Base-by-base conservation (phyloP, 2,888 invertebrate species). In the Drosophila monieri region DNA sequence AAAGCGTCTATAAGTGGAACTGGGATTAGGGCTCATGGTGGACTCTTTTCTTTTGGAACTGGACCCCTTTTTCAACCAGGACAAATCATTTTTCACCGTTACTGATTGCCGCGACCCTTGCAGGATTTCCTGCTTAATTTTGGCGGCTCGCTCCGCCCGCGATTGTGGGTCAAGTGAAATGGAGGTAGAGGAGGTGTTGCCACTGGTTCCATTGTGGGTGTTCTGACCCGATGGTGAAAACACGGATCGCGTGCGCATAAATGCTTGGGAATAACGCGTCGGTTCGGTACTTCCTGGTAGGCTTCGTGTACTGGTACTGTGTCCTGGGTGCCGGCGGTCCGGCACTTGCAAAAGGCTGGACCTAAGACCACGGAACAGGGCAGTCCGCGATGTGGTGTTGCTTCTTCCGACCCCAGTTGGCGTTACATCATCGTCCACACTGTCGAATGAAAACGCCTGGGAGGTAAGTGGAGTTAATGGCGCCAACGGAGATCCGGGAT, bases 401-500 rank as follows among this genome's bases (percentile, higher is more conserved):
- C 25, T 15, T 6, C 25, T 46, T 0, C 10, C 30, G 6, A 14
- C 44, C 9, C 15, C 21, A 6, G 49, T 54, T 6, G 76, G 73
- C 8, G 58, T 58, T 6, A 23, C 18, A 6, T 14, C 49, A 15
- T 27, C 27, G 9, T 21, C 30, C 14, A 15, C 44, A 8, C 30
- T 43, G 8, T 88, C 86, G 62, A 85, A 89, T 12, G 65, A 71
- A 21, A 88, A 89, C 10, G 62, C 48, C 6, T 77, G 75, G 3
- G 77, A 67, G 25, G 72, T 62, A 0, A 81, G 73, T 0, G 89
- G 89, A 0, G 89, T 88, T 27, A 89, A 15, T 2, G 89, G 89
- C 0, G 77, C 74, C 44, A 87, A 54, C 3, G 89, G 88, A 0
- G 89, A 89, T 14, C 57, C 74, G 10, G 76, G 78, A 77, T 86